Evolutionary conservation across 92 coral and sea anemone species (phyloP).

Genomic region (Phenganax subtilis): DNA sequence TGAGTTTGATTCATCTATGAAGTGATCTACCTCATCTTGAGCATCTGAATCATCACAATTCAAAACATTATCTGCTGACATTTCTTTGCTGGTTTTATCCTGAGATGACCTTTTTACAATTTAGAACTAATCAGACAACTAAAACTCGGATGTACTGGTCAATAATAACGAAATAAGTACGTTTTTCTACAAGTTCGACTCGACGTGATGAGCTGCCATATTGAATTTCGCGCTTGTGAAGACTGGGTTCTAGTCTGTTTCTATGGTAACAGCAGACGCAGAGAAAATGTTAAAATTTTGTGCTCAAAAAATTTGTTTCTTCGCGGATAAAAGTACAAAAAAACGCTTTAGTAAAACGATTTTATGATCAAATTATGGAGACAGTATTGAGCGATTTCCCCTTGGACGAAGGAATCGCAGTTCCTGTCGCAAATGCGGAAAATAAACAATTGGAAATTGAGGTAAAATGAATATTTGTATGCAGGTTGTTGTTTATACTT

Average conservation of each 20-base stretch:
- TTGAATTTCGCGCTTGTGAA: background rate
- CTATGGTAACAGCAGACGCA: slow-evolving; percentile 25
- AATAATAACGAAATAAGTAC: background rate
- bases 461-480: slow-evolving; percentile 41
- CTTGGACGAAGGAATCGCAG: slow-evolving; percentile 96
- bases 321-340: background rate
- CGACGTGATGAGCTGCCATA: background rate
- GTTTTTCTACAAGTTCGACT: background rate
- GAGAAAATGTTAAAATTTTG: background rate
- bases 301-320: slow-evolving; percentile 11
- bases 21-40: background rate
- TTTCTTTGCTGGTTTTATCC: background rate
- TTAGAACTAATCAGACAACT: background rate
- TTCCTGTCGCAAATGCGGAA: slow-evolving; percentile 89
- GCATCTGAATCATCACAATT: background rate
- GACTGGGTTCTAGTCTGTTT: slow-evolving; percentile 26
- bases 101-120: background rate
- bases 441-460: slow-evolving; percentile 80
- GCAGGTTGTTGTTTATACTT: too few species aligned
- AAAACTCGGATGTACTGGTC: background rate
- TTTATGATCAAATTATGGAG: slow-evolving; percentile 54
- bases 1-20: background rate
- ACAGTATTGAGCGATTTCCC: slow-evolving; percentile 74
- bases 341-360: background rate
- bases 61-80: background rate